phyloP scores from a whole-genome alignment of 2,888 invertebrate genomes.

The Diplazon laetatorius region DNA sequence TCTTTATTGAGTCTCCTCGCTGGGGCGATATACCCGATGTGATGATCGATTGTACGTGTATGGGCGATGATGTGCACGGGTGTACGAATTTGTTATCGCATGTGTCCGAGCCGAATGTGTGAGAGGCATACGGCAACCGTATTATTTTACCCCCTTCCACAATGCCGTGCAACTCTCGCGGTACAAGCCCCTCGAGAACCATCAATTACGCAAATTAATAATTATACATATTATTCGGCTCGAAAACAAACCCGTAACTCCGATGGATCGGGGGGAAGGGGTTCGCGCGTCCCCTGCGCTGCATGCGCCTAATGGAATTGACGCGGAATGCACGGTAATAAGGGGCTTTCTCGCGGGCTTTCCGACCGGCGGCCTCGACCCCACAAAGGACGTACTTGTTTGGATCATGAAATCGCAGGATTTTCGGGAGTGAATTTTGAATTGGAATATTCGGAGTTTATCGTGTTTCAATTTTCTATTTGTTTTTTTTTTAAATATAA shows the following conservation, averaged over 20 bases:
- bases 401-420: not conserved
- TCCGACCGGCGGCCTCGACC: too few species aligned
- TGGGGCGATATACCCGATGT: too few species aligned
- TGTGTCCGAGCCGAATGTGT: slow-evolving; percentile 25
- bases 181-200: slow-evolving; percentile 53
- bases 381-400: not conserved
- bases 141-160: slow-evolving; percentile 35
- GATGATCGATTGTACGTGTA: too few species aligned
- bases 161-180: slow-evolving; percentile 18
- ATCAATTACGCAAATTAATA: slow-evolving; percentile 65
- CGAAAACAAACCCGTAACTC: slow-evolving; percentile 32
- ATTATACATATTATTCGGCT: slow-evolving; percentile 63
- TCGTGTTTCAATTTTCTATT: not conserved
- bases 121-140: slow-evolving; percentile 26
- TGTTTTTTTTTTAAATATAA: not conserved
- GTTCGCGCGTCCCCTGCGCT: not conserved
- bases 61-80: slow-evolving; percentile 10
- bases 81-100: slow-evolving; percentile 48
- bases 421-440: too few species aligned
- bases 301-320: slow-evolving; percentile 4
- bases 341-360: slow-evolving; percentile 2
- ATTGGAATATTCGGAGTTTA: too few species aligned
- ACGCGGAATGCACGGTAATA: slow-evolving; percentile 9
- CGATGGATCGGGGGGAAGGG: slow-evolving; percentile 11
- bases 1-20: too few species aligned